Evolutionary conservation across 2,113 vertebrate species (phyloP), one percentile per base, ranked within the genome.

Genomic region (Anguilla japonica): DNA sequence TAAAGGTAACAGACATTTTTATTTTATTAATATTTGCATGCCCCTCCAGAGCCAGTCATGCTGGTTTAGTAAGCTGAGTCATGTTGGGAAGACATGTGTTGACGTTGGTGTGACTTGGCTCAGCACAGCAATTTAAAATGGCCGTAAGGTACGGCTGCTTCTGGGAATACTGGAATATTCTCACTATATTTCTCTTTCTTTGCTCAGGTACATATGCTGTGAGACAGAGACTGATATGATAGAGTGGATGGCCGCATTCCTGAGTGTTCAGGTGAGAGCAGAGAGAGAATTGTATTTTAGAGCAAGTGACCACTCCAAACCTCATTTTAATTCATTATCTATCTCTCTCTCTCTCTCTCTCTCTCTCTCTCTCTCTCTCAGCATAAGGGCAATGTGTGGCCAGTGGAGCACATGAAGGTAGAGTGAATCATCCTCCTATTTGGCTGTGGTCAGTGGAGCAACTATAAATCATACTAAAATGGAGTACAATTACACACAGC

Each of bases 131-230:
- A 34, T 34, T 34, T 34, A 34, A 46, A 46, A 46, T 46, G 43
- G 43, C 8, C 43, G 8, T 46, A 46, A 46, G 8, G 43, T 46
- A 46, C 43, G 4, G 43, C 8, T 8, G 43, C 43, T 46, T 60
- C 15, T 20, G 18, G 56, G 13, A 18, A 60, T 60, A 20, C 3
- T 60, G 13, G 34, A 18, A 14, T 60, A 15, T 60, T 60, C 20
- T 41, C 6, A 67, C 14, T 15, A 41, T 29, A 4, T 63, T 57
- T 87, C 15, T 1, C 26, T 50, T 18, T 78, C 71, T 43, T 53
- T 6, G 40, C n/a, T 0, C 89, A 97, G 96, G 96, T 97, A 96
- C 89, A 91, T 96, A 26, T 96, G 96, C 94, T 97, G 96, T 79
- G 95, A 96, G 67, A 95, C 95, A 0, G 94, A 96, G 89, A 93